These are phyloP conservation scores for Hetaerina americana DNA, from an alignment of 1,140 invertebrate species.

Conservation along the genomic window DNA sequence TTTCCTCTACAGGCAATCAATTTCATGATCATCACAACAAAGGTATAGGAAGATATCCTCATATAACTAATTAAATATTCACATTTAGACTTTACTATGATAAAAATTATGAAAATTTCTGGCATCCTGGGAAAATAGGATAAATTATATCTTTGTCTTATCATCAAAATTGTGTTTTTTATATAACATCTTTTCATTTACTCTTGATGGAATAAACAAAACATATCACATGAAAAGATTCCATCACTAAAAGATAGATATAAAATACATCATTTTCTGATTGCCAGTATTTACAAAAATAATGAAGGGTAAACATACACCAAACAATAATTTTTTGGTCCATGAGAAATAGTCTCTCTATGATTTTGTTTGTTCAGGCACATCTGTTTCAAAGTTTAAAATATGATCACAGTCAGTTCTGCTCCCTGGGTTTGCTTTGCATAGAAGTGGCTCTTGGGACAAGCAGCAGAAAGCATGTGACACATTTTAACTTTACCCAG, in stretches of 20 bases:
- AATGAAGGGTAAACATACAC: not conserved
- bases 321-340: not conserved
- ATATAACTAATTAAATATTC: too few species aligned
- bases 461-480: not conserved
- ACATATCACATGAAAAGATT: not conserved
- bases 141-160: not conserved
- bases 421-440: not conserved
- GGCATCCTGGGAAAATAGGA: not conserved
- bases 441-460: not conserved
- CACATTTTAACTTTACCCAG: not conserved
- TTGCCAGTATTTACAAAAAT: not conserved
- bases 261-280: not conserved
- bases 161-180: not conserved
- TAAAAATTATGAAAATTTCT: too few species aligned
- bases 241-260: too few species aligned
- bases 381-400: not conserved
- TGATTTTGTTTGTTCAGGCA: not conserved
- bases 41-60: too few species aligned
- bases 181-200: not conserved
- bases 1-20: not conserved
- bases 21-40: not conserved
- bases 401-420: not conserved
- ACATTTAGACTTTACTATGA: too few species aligned
- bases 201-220: not conserved
- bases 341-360: not conserved